These are phyloP conservation scores for Monoplex corrugatus DNA, from an alignment of 2,888 invertebrate species.

Conservation along the genomic window DNA sequence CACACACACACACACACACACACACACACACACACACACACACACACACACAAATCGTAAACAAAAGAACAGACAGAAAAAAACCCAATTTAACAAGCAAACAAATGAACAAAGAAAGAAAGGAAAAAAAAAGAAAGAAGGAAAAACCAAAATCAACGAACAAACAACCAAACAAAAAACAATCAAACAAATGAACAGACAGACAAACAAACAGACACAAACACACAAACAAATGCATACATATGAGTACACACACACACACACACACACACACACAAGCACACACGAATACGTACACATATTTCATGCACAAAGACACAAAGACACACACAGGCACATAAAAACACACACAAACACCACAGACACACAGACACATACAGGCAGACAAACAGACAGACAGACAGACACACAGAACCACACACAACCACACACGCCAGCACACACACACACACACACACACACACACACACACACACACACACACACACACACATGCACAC, in stretches of 20 bases:
- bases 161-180: no score
- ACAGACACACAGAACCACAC: constrained; percentile 18
- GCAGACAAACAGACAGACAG: constrained; percentile 34
- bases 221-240: no score
- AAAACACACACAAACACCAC: constrained; percentile 24
- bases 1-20: no score
- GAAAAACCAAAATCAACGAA: no score
- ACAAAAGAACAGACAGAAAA: no score
- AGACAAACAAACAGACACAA: neutral
- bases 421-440: neutral
- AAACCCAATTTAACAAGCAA: no score
- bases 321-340: constrained; percentile 38
- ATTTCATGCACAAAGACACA: constrained; percentile 39
- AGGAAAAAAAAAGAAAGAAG: no score
- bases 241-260: no score
- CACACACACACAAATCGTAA: no score
- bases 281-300: constrained; percentile 11
- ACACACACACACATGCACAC: neutral
- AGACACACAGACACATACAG: constrained; percentile 39
- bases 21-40: no score
- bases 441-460: constrained; percentile 33
- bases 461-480: constrained; percentile 35
- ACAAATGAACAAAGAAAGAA: no score
- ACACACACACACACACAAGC: neutral
- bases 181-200: no score